phyloP scores from a whole-genome alignment of 2,797 vertebrate genomes.

The Rhinoraja longicauda region DNA sequence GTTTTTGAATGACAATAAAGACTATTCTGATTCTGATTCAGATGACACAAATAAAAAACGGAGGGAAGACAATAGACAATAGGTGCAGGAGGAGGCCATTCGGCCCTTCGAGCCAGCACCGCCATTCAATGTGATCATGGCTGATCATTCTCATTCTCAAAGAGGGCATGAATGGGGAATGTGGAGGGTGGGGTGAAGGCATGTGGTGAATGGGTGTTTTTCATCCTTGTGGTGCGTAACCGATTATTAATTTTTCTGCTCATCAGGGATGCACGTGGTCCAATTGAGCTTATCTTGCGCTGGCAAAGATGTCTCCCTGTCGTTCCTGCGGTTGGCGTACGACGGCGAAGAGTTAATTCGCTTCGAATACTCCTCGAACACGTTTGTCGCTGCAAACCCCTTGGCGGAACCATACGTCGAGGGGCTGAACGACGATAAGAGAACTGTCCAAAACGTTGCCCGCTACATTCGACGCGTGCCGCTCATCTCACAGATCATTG shows the following conservation, averaged over 20 bases:
- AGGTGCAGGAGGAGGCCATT: no score
- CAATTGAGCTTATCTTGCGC: background rate
- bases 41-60: no score
- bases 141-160: no score
- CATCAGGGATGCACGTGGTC: background rate
- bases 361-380: background rate
- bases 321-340: background rate
- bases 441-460: background rate
- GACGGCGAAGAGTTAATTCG: background rate
- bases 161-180: no score
- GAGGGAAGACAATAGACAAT: no score
- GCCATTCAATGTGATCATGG: no score
- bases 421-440: rapidly evolving
- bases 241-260: background rate
- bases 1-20: no score
- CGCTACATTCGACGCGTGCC: background rate
- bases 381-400: background rate
- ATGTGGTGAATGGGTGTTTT: no score
- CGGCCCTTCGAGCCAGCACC: no score
- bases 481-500: rapidly evolving
- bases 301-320: rapidly evolving
- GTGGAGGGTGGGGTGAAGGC: no score
- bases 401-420: background rate
- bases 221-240: background rate
- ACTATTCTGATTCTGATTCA: no score